Percentiles rank a stretch among this genome's conserved stretches.
These are phyloP conservation scores for Mormyrops boulengeri DNA, from an alignment of 2,797 vertebrate genomes.

Conservation along the genomic window DNA sequence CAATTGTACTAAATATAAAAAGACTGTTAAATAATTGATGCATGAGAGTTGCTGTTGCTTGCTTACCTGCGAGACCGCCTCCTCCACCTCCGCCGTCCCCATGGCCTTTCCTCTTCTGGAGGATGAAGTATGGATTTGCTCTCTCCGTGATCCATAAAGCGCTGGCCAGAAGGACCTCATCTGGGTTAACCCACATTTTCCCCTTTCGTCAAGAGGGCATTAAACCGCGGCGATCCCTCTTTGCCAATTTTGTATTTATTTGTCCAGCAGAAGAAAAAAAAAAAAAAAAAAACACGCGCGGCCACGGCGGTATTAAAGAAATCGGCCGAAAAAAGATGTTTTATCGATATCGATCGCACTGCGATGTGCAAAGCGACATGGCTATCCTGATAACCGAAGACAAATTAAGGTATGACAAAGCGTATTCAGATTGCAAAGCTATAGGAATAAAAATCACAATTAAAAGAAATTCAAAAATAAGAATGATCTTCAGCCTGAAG, in stretches of 20 bases:
- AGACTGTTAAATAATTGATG: neutral
- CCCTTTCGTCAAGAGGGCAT: neutral
- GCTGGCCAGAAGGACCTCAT: constrained; percentile 90
- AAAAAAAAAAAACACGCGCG: neutral
- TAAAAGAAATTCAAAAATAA: neutral
- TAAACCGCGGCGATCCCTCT: neutral
- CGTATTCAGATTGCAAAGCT: neutral
- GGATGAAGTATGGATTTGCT: constrained; percentile 93
- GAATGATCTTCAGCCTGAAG: neutral
- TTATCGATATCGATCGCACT: neutral
- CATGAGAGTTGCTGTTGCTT: neutral
- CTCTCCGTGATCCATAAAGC: constrained; percentile 93
- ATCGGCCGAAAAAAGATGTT: neutral
- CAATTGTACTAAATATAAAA: neutral
- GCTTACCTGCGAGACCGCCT: constrained; percentile 79
- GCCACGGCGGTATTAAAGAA: neutral
- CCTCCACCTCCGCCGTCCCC: constrained; percentile 80
- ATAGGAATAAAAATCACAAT: neutral
- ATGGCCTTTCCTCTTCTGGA: constrained; percentile 91
- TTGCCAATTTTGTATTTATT: neutral
- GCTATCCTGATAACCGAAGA: neutral
- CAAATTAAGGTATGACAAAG: neutral
- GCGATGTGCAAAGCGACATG: neutral
- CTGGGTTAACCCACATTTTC: constrained; percentile 90
- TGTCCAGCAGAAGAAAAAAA: neutral